Base-by-base conservation (phyloP, 2,888 invertebrate genomes). In the Trichopoda pennipes region DNA sequence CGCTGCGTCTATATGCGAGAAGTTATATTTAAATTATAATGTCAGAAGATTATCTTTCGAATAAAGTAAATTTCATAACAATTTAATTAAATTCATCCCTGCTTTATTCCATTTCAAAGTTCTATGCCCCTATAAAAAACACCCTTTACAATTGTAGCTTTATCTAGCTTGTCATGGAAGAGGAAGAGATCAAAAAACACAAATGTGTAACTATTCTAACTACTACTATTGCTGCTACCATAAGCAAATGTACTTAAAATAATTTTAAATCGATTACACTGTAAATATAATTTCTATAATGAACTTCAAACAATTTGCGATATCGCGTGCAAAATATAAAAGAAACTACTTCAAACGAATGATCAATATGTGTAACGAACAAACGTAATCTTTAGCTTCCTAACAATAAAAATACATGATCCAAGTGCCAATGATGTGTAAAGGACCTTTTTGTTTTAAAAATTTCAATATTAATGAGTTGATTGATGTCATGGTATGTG, bases 201-300 rank as follows among this genome's bases (percentile, higher is more conserved):
- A 21, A 58, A 19, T 12, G 53, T 19, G 10, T 38, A 49, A 1
- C 21, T 4, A 19, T 32, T 32, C 28, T n/a, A n/a, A n/a, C n/a
- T n/a, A n/a, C n/a, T n/a, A n/a, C n/a, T n/a, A n/a, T n/a, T n/a
- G n/a, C n/a, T n/a, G n/a, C n/a, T n/a, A n/a, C n/a, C n/a, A n/a
- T n/a, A n/a, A 64, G 14, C 55, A 49, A 55, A 74, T 49, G 38
- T 28, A 8, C 8, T 28, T 23, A 35, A 60, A 66, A 69, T 66
- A 80, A 51, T 84, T 83, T 82, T 76, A 89, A 89, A 89, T 89
- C 88, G 89, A 89, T 89, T 89, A 89, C 86, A 84, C 82, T 51
- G 3, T 23, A 56, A 69, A 56, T 61, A 38, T 49, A 64, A 74
- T 75, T 68, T 55, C 53, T 69, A 61, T 47, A 69, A 69, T 14